Base-by-base conservation (phyloP, 2,113 vertebrate species). In the Heloderma charlesbogerti region DNA sequence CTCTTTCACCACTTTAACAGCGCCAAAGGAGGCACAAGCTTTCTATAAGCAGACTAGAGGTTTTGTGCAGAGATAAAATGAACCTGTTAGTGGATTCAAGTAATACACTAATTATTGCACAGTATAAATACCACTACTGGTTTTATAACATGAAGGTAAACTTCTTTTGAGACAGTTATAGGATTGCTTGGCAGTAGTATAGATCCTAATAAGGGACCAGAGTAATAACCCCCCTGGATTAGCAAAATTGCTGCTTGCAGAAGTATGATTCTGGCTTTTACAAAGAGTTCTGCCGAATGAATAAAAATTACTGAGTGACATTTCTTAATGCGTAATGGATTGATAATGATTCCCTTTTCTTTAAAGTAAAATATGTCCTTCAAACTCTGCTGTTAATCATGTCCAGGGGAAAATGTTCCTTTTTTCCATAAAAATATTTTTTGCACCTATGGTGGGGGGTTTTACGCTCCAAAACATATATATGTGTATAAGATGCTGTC, bases 41-140 rank as follows among this genome's bases (percentile, higher is more conserved):
- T 98, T 99, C 98, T 98, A 98, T 98, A 98, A 98, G 98, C 98
- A 98, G 97, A 97, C 98, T 98, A 91, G 97, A 97, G 97, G 97
- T 97, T 98, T 97, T 97, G 97, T 97, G 97, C 96, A 90, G 97
- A 97, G 97, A 98, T 97, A 97, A 97, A 98, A 98, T 98, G 98
- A 97, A 97, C 98, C 95, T 97, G 98, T 98, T 97, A 98, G 98
- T 96, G 97, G 96, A 97, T 98, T 98, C 97, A 97, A 98, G 97
- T 97, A 98, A 98, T 98, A 98, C 98, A 98, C 97, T 98, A 97
- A 98, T 98, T 98, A 98, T 97, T 97, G 97, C 97, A 97, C 98
- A 98, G 98, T 98, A 98, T 98, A 98, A 98, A 98, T 98, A 98
- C 97, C 97, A 96, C 97, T 97, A 97, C 97, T 97, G 97, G 96